Conservation (phyloP, 2,797 vertebrate genomes). For the Microcaecilia unicolor region DNA sequence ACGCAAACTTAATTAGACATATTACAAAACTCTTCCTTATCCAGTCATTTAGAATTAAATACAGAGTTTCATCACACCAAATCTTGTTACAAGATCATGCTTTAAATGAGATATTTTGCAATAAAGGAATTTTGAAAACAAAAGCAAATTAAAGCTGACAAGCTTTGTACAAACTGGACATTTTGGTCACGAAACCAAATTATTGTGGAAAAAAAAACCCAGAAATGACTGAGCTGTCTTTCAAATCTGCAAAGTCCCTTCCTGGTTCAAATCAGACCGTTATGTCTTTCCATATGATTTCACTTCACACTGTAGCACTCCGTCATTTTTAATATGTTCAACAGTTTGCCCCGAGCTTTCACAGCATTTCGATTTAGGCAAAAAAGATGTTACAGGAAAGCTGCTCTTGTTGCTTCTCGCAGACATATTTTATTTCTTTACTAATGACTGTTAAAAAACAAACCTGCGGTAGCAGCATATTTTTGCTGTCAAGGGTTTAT, state of each 20-base stretch:
- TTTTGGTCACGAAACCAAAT: not conserved
- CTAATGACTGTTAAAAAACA: too few species aligned
- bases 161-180: not conserved
- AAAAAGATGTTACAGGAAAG: not conserved
- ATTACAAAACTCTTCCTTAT: not conserved
- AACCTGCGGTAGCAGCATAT: too few species aligned
- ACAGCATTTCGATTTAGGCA: not conserved
- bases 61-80: not conserved
- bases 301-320: too few species aligned
- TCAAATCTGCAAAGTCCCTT: constrained; percentile 6
- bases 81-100: not conserved
- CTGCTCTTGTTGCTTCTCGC: not conserved
- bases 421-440: too few species aligned
- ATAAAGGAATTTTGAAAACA: not conserved
- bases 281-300: not conserved
- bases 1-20: not conserved
- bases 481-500: too few species aligned
- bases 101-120: not conserved
- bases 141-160: not conserved
- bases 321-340: not conserved
- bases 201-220: constrained; percentile 1
- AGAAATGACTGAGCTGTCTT: not conserved
- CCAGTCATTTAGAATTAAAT: constrained; percentile 1
- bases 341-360: not conserved
- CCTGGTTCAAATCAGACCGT: not conserved